These are phyloP conservation scores for Aleiodes sp. DNA, from an alignment of 1,140 invertebrate species.

Conservation along the genomic window DNA sequence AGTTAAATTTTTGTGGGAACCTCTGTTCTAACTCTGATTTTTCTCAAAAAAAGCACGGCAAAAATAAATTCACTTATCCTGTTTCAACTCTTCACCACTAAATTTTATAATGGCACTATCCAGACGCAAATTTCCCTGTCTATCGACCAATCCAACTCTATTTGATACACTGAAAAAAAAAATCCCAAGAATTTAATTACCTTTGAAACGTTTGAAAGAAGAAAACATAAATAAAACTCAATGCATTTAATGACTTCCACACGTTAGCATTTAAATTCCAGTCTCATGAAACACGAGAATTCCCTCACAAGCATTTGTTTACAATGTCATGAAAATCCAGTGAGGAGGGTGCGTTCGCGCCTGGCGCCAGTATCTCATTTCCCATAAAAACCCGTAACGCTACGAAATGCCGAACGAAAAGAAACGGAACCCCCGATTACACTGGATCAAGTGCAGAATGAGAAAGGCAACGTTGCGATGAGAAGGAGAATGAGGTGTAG, in stretches of 20 bases:
- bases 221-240: neutral
- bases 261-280: neutral
- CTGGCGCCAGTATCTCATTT: slow-evolving; percentile 25
- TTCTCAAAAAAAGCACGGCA: too few relatives aligned
- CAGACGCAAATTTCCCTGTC: neutral
- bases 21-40: too few relatives aligned
- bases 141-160: neutral
- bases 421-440: slow-evolving; percentile 49
- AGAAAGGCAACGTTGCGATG: too few relatives aligned
- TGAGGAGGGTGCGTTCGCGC: neutral
- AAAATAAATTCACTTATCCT: too few relatives aligned
- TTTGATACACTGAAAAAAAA: neutral
- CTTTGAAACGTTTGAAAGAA: too few relatives aligned
- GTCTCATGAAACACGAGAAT: slow-evolving; percentile 14
- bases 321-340: slow-evolving; percentile 22
- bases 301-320: slow-evolving; percentile 16
- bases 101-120: neutral
- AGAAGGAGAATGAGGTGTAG: neutral
- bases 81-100: too few relatives aligned
- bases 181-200: slow-evolving; percentile 4
- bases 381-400: slow-evolving; percentile 19
- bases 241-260: slow-evolving; percentile 9
- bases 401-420: slow-evolving; percentile 28
- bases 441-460: slow-evolving; percentile 8
- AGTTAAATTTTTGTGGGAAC: too few relatives aligned